phyloP scores from a whole-genome alignment of 2,888 invertebrate species.

The Melikaiella ostensackeni region DNA sequence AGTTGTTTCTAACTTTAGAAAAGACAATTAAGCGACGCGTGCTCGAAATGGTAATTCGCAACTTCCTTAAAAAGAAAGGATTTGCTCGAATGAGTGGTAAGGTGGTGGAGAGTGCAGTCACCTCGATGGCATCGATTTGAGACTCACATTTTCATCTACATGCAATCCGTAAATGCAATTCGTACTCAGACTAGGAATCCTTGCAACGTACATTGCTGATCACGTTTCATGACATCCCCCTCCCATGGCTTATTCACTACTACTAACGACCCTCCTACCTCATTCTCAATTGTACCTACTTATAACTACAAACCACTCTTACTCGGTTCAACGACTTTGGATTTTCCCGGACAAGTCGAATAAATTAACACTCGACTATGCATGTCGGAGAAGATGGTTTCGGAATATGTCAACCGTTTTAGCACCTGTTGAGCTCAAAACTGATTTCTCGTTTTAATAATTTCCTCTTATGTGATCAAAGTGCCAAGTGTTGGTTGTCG shows the following conservation, averaged over 20 bases:
- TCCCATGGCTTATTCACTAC: background rate
- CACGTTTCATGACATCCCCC: slow-evolving; percentile 29
- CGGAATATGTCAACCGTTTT: background rate
- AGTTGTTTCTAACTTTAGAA: slow-evolving; percentile 18
- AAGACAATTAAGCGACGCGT: slow-evolving; percentile 18
- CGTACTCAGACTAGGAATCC: background rate
- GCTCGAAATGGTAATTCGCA: slow-evolving; percentile 31
- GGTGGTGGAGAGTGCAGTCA: slow-evolving; percentile 29
- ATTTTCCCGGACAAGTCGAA: slow-evolving; percentile 25
- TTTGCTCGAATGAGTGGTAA: slow-evolving; percentile 22
- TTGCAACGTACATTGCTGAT: slow-evolving; percentile 19
- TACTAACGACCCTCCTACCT: slow-evolving; percentile 7
- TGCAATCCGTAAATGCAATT: slow-evolving; percentile 22
- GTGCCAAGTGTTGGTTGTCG: too few species aligned
- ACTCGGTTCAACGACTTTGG: slow-evolving; percentile 22
- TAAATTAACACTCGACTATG: background rate
- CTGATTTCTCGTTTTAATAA: too few species aligned
- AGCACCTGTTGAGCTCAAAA: background rate
- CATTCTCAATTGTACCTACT: slow-evolving; percentile 14
- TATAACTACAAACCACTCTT: slow-evolving; percentile 27
- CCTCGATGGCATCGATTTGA: slow-evolving; percentile 30
- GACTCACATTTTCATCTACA: slow-evolving; percentile 14
- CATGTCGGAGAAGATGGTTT: background rate
- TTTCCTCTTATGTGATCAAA: too few species aligned
- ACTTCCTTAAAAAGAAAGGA: slow-evolving; percentile 34